Percentiles rank a stretch among this genome's conserved stretches.
Evolutionary conservation across 2,888 invertebrate species (phyloP).

Genomic region (Oscheius sp.): DNA sequence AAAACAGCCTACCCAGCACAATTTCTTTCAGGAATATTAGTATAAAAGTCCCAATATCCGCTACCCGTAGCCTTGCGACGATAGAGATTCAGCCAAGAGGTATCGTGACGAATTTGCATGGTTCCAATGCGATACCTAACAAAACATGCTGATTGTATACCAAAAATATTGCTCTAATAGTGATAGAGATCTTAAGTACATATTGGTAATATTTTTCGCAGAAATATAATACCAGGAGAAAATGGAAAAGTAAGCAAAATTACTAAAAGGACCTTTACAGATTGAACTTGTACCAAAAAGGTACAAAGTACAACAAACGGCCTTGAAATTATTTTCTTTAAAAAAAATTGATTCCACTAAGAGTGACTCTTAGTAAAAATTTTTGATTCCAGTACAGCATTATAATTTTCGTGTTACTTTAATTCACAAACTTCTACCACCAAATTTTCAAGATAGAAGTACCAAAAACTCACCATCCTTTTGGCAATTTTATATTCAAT

Average conservation of each 20-base stretch:
- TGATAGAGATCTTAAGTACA: background rate
- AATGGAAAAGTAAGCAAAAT: background rate
- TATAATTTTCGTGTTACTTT: no score
- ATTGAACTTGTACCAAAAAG: background rate
- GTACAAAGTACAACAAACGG: no score
- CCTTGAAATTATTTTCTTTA: no score
- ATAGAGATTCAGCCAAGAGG: slow-evolving; percentile 67
- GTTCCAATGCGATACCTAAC: slow-evolving; percentile 65
- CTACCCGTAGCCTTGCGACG: slow-evolving; percentile 62
- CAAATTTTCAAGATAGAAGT: background rate
- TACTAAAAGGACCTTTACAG: no score
- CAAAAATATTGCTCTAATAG: background rate
- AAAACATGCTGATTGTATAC: background rate
- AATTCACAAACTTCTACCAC: no score
- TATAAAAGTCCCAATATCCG: slow-evolving; percentile 70
- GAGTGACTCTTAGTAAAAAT: no score
- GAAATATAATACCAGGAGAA: no score
- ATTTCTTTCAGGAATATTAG: slow-evolving; percentile 68
- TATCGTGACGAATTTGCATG: slow-evolving; percentile 65
- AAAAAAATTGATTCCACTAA: no score
- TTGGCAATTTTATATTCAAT: slow-evolving; percentile 65
- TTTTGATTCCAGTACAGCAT: no score
- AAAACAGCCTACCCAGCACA: slow-evolving; percentile 62
- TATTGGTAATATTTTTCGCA: no score
- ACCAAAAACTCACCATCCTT: slow-evolving; percentile 55